Conservation (phyloP, 2,113 vertebrate genomes). For the Taurulus bubalis region DNA sequence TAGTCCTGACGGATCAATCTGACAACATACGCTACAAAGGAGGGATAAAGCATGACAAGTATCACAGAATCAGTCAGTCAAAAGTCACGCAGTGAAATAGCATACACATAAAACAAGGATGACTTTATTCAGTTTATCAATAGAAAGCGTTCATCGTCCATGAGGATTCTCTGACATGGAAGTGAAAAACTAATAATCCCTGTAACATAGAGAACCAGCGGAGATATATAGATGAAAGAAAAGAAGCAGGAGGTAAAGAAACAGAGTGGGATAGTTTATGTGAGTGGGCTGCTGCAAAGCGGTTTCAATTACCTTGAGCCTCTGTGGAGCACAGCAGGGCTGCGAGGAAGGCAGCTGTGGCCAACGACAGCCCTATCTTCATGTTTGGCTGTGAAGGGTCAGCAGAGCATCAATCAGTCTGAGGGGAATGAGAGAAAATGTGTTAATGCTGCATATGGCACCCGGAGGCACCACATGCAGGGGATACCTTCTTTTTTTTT, state of each 20-base stretch:
- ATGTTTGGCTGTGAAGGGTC: slow-evolving; percentile 87
- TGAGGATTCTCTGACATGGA: slow-evolving; percentile 37
- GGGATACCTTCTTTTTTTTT: not conserved
- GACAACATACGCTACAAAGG: slow-evolving; percentile 28
- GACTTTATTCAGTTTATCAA: slow-evolving; percentile 73
- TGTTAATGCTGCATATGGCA: slow-evolving; percentile 15
- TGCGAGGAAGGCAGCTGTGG: slow-evolving; percentile 87
- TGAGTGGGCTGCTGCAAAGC: slow-evolving; percentile 35
- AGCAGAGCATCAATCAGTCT: slow-evolving; percentile 94
- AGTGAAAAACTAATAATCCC: slow-evolving; percentile 40
- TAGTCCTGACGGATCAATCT: slow-evolving; percentile 24
- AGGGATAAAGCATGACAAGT: slow-evolving; percentile 38
- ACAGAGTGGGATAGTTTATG: slow-evolving; percentile 42
- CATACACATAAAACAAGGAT: slow-evolving; percentile 56
- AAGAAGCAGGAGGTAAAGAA: slow-evolving; percentile 34
- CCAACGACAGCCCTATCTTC: slow-evolving; percentile 90
- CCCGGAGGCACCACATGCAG: not conserved
- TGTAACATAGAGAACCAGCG: slow-evolving; percentile 32
- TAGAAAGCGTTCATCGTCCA: slow-evolving; percentile 41
- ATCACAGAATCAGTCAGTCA: slow-evolving; percentile 39
- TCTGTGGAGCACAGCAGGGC: slow-evolving; percentile 89
- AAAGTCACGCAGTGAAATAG: slow-evolving; percentile 49
- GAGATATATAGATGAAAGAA: slow-evolving; percentile 30
- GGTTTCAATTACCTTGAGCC: slow-evolving; percentile 93
- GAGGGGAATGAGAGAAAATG: slow-evolving; percentile 61